These are phyloP conservation scores for Microtus pennsylvanicus DNA, from an alignment of 2,113 vertebrate species.

Conservation along the genomic window DNA sequence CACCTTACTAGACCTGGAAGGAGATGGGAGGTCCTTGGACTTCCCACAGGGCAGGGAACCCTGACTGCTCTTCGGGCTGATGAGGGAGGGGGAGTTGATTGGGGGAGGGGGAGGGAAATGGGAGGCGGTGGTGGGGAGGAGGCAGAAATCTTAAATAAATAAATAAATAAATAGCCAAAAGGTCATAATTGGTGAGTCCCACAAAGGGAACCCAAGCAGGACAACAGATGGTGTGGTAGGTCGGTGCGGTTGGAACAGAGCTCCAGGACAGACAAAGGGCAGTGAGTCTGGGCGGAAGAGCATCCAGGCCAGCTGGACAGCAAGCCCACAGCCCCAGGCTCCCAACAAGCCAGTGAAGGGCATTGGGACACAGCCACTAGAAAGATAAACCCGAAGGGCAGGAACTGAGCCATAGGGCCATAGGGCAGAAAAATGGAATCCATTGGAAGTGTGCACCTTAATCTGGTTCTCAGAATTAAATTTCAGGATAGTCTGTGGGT, in stretches of 20 bases:
- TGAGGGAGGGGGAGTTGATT: too few relatives aligned
- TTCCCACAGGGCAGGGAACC: too few relatives aligned
- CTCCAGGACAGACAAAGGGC: background rate
- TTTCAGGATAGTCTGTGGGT: background rate
- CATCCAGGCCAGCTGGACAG: background rate
- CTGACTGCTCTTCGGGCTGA: too few relatives aligned
- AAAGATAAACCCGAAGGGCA: background rate
- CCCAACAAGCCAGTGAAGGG: background rate
- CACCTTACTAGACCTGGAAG: too few relatives aligned
- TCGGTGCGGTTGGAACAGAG: background rate
- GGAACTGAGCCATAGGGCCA: accelerated
- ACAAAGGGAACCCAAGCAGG: background rate
- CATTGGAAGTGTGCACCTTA: background rate
- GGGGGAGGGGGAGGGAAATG: too few relatives aligned
- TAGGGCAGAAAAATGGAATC: background rate
- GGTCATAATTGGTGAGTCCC: background rate
- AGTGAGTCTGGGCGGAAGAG: background rate
- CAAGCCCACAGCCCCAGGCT: background rate
- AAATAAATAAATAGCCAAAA: background rate
- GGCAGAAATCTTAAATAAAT: too few relatives aligned
- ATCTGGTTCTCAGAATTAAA: background rate
- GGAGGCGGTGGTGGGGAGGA: too few relatives aligned
- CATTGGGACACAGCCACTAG: background rate
- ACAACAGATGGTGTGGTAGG: background rate
- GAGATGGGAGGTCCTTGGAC: too few relatives aligned